Base-by-base conservation (phyloP, 2,113 vertebrate species). In the Brienomyrus brachyistius region DNA sequence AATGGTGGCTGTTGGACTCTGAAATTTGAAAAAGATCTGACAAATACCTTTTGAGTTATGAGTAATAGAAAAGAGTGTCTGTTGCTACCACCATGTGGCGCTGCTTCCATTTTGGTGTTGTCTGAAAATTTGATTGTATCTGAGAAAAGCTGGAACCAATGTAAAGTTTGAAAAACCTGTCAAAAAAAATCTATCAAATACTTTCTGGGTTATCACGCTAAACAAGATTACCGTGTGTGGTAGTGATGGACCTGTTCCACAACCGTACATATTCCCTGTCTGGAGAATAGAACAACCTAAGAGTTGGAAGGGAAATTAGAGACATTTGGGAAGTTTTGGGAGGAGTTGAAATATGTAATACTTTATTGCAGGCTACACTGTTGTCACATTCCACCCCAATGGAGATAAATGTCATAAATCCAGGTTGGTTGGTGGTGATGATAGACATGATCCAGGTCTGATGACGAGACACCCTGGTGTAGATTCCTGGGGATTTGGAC, bases 401-500 rank as follows among this genome's bases (percentile, higher is more conserved):
- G 85, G 95, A 94, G 0, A 13, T 91, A 92, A 91, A 94, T 0
- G 0, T 88, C 5, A 95, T 0, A 50, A 92, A 95, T 66, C 94
- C 94, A 0, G 94, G 93, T 83, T 1, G 91, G 27, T 90, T 88
- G 19, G 0, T 62, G 77, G 0, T 47, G 88, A 94, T 91, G 0
- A 89, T 11, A 2, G 8, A 47, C 1, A 74, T 92, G 91, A 98
- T 98, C 97, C 97, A 98, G 13, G 92, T 50, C 90, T 96, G 91
- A 88, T 95, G 97, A 80, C 91, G 92, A 43, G 96, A 96, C 91
- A 97, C 95, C 83, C 94, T 92, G 89, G 96, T 47, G 80, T 98
- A 98, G 90, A 98, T 96, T 90, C 96, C 96, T 66, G 98, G 98
- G 50, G 94, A 92, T 19, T 96, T 93, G 6, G 96, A 94, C 89